Conservation (phyloP, 2,888 invertebrate species). For the Dione vanillae region DNA sequence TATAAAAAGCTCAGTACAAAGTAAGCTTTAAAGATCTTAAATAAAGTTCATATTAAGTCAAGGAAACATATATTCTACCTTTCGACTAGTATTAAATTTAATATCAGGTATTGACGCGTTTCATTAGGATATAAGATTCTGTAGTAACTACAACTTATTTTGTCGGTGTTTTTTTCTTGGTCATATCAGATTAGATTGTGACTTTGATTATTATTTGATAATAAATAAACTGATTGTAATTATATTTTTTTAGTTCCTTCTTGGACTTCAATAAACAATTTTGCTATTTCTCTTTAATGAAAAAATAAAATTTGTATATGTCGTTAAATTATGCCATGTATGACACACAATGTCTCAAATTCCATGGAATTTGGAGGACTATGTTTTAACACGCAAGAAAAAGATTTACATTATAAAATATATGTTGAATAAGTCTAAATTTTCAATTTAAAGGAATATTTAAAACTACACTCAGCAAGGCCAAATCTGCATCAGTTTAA, state of each 20-base stretch:
- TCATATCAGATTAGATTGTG: conserved; percentile 2
- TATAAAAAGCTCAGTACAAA: conserved; percentile 44
- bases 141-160: conserved; percentile 2
- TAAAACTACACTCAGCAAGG: neutral
- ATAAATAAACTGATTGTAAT: neutral
- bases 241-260: neutral
- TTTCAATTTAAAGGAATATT: neutral
- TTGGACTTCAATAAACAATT: no score
- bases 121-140: conserved; percentile 7
- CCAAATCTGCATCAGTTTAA: neutral
- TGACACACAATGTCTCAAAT: no score
- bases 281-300: no score
- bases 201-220: neutral
- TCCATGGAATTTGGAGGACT: no score
- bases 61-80: neutral
- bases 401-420: no score
- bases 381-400: no score
- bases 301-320: no score
- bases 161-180: neutral
- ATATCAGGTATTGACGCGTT: conserved; percentile 15
- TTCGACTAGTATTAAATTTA: conserved; percentile 6
- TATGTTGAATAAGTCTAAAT: no score
- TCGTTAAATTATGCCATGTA: no score
- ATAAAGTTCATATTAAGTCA: conserved; percentile 17
- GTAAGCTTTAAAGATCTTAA: neutral